These are phyloP conservation scores for Drosophila fuyamai DNA, from an alignment of 1,140 invertebrate species.

Conservation along the genomic window DNA sequence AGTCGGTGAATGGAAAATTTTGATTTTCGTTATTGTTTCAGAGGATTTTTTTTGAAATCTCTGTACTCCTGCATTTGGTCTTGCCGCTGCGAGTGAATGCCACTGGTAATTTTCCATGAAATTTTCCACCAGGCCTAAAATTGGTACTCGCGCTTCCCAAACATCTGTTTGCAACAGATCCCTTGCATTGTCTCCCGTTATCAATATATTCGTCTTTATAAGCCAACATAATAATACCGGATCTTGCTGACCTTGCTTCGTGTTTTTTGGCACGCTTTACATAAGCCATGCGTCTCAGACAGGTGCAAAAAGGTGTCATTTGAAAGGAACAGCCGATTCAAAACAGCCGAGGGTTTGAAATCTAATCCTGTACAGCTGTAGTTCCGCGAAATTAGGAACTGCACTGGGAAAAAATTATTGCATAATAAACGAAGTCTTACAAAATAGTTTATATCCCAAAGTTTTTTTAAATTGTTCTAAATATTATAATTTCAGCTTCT, in stretches of 20 bases:
- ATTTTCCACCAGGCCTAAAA: slow-evolving; percentile 61
- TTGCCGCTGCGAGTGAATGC: not conserved
- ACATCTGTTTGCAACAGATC: slow-evolving; percentile 3
- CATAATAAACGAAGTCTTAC: no score
- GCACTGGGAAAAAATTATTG: not conserved
- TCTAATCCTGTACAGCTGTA: not conserved
- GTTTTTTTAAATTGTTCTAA: no score
- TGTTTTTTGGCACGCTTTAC: slow-evolving; percentile 58
- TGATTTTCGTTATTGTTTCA: slow-evolving; percentile 61
- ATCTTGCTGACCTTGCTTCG: slow-evolving; percentile 49
- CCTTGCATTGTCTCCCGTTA: not conserved
- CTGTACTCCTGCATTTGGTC: slow-evolving; percentile 55
- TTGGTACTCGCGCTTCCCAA: slow-evolving; percentile 34
- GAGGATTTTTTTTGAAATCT: slow-evolving; percentile 53
- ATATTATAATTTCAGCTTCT: no score
- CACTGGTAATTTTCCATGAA: slow-evolving; percentile 68
- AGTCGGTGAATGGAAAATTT: slow-evolving; percentile 73
- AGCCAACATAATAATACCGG: slow-evolving; percentile 13
- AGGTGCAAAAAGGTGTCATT: slow-evolving; percentile 35
- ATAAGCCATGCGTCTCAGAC: slow-evolving; percentile 32
- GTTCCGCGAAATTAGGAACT: not conserved
- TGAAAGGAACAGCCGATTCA: slow-evolving; percentile 8
- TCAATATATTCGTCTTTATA: not conserved
- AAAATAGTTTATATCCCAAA: no score
- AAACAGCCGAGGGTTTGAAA: slow-evolving; percentile 7